These are phyloP conservation scores for Odontomyia ornata DNA, from an alignment of 2,888 invertebrate genomes.

Conservation along the genomic window DNA sequence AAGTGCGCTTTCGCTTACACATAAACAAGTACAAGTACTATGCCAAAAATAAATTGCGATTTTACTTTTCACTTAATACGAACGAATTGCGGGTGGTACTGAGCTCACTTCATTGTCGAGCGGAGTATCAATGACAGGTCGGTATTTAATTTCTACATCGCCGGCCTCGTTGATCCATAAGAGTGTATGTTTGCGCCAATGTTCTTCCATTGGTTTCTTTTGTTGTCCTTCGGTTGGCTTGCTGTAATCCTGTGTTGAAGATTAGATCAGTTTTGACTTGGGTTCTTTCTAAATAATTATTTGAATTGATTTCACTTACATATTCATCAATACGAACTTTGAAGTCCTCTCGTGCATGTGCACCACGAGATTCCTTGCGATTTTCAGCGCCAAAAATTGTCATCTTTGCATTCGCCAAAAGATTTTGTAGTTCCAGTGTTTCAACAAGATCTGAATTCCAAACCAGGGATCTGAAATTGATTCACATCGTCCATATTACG, in stretches of 20 bases:
- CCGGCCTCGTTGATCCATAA: slow-evolving; percentile 75
- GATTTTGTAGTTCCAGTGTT: slow-evolving; percentile 91
- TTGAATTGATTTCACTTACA: slow-evolving; percentile 58
- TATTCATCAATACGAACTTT: slow-evolving; percentile 84
- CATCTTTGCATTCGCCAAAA: slow-evolving; percentile 88
- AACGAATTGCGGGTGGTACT: slow-evolving; percentile 89
- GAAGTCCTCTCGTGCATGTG: slow-evolving; percentile 94
- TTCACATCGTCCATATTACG: neutral
- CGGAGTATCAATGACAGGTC: slow-evolving; percentile 91
- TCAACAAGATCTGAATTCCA: slow-evolving; percentile 97
- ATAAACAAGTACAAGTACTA: slow-evolving; percentile 29
- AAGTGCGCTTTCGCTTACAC: slow-evolving; percentile 1
- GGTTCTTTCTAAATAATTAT: neutral
- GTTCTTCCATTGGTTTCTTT: slow-evolving; percentile 76
- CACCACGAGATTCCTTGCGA: slow-evolving; percentile 92
- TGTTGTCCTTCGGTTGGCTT: slow-evolving; percentile 86
- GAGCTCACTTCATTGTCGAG: slow-evolving; percentile 84
- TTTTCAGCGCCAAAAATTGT: slow-evolving; percentile 88
- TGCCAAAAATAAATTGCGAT: neutral
- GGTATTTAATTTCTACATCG: slow-evolving; percentile 79
- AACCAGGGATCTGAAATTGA: slow-evolving; percentile 66
- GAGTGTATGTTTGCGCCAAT: slow-evolving; percentile 96
- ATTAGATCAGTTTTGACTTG: slow-evolving; percentile 2
- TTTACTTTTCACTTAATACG: slow-evolving; percentile 70
- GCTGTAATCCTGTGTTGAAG: slow-evolving; percentile 70